Conservation (phyloP, 1,140 invertebrate genomes). For the Brachystomella parvula region DNA sequence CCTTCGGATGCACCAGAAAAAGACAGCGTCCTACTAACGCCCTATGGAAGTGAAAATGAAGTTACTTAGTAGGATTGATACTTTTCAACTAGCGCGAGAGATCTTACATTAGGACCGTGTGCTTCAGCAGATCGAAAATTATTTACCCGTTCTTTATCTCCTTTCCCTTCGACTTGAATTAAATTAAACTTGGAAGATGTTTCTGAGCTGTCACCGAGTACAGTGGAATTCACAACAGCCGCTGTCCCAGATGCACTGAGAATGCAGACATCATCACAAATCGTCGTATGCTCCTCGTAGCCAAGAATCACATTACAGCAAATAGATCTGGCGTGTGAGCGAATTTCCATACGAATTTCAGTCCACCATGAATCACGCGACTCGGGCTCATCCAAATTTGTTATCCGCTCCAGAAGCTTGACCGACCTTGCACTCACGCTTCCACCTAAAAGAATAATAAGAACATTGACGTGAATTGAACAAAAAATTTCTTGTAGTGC, state of each 20-base stretch:
- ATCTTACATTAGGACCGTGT: neutral
- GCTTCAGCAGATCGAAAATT: neutral
- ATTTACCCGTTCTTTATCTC: neutral
- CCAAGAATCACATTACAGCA: constrained; percentile 90
- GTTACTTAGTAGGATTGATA: too few relatives aligned
- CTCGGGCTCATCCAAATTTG: constrained; percentile 76
- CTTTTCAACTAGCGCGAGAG: too few relatives aligned
- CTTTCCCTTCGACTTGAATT: neutral
- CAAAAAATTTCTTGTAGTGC: neutral
- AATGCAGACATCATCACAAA: constrained; percentile 90
- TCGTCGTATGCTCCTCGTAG: constrained; percentile 79
- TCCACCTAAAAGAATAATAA: constrained; percentile 51
- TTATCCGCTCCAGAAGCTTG: constrained; percentile 73
- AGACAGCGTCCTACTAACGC: neutral
- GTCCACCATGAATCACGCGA: constrained; percentile 91
- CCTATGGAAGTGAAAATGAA: neutral
- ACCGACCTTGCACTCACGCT: constrained; percentile 77
- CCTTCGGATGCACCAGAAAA: constrained; percentile 3
- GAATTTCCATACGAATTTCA: constrained; percentile 84
- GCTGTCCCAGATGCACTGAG: constrained; percentile 88
- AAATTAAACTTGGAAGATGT: neutral
- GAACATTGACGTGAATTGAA: neutral
- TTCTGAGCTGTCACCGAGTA: constrained; percentile 3
- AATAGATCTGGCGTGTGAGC: constrained; percentile 79
- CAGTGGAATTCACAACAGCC: constrained; percentile 57